Base-by-base conservation (phyloP, 2,888 invertebrate genomes). In the Napeogenes inachia region DNA sequence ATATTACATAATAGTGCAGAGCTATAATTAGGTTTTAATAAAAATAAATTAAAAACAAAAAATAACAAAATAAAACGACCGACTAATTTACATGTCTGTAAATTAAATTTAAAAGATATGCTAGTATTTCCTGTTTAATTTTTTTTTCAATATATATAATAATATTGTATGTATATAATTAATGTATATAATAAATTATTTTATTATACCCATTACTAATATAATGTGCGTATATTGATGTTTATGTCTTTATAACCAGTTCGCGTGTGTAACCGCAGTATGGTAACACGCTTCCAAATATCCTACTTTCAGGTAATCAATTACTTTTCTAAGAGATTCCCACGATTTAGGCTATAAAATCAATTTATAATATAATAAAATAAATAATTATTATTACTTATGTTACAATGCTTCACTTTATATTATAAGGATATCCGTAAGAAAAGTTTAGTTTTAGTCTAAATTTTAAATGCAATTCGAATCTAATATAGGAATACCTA, bases 171-270 rank as follows among this genome's bases (percentile, higher is more conserved):
- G 13, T 47, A 45, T 54, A 55, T 58, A 62, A 47, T 38, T 54
- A 38, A 38, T 56, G 59, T 10, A 6, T 13, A 56, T 56, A 50
- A 62, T 57, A 66, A 67, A 59, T 59, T 64, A 67, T 67, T 64
- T 63, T 56, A 59, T 60, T 63, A 65, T 64, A 71, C 69, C 75
- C 73, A 78, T 80, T 75, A 81, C 75, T 73, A 80, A 78, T 77
- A 79, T 81, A 75, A 79, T 76, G 76, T 76, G 73, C 72, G 72
- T 77, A 74, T 72, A 73, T 73, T 66, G 70, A 74, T 80, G 78
- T 84, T 85, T 83, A 87, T 84, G 84, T 87, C 86, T 89, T 81
- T 84, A 87, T 88, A 87, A 79, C 80, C 66, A 73, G 77, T 75
- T 86, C 72, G 89, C 89, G 88, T 89, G 88, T 73, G 75, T 74